Conservation (phyloP, 2,888 invertebrate genomes). For the Dynastes tityus region DNA sequence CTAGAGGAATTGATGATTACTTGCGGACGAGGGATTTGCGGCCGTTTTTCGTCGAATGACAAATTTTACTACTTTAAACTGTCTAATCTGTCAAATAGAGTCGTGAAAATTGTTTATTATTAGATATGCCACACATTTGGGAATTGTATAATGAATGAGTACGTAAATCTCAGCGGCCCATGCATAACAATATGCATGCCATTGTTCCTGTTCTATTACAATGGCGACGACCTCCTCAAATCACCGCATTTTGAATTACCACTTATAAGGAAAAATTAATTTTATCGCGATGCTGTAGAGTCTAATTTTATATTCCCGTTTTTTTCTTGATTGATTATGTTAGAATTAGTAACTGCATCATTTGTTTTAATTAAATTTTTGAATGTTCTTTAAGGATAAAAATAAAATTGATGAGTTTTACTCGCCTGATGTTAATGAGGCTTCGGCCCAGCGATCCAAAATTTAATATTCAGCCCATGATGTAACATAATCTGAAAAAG, state of each 20-base stretch:
- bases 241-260: slow-evolving; percentile 20
- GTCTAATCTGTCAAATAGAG: slow-evolving; percentile 53
- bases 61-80: slow-evolving; percentile 47
- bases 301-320: neutral
- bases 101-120: slow-evolving; percentile 50
- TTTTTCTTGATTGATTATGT: no score
- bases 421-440: slow-evolving; percentile 55
- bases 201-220: slow-evolving; percentile 51
- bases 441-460: slow-evolving; percentile 57
- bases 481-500: slow-evolving; percentile 64
- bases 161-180: slow-evolving; percentile 45
- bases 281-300: neutral
- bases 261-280: slow-evolving; percentile 16
- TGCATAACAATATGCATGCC: slow-evolving; percentile 49
- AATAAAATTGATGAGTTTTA: neutral
- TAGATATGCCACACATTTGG: slow-evolving; percentile 48
- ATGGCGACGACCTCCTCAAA: slow-evolving; percentile 48
- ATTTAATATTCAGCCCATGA: slow-evolving; percentile 67
- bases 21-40: slow-evolving; percentile 6
- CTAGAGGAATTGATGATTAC: neutral
- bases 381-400: neutral
- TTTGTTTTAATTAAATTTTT: neutral
- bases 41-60: slow-evolving; percentile 44
- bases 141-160: slow-evolving; percentile 37
- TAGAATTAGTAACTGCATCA: no score